These are phyloP conservation scores for Pseudopipra pipra DNA, from an alignment of 2,113 vertebrate genomes.

Conservation along the genomic window DNA sequence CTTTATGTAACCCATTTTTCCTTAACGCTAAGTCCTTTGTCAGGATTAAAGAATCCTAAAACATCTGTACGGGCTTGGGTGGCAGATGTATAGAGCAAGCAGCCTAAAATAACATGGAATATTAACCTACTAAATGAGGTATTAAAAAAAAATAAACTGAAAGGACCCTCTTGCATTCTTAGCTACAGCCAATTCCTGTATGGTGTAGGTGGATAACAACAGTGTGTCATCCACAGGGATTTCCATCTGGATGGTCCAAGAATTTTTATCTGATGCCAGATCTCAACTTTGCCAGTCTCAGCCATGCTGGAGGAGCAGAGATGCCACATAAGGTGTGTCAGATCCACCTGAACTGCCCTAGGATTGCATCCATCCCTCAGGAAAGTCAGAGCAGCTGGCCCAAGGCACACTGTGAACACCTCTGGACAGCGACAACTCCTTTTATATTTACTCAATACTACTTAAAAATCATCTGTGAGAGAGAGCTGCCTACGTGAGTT, in stretches of 20 bases:
- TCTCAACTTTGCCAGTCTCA: neutral
- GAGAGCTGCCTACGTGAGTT: slow-evolving; percentile 14
- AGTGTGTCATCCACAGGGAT: neutral
- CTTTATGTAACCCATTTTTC: slow-evolving; percentile 67
- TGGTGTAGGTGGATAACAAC: neutral
- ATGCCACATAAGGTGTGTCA: neutral
- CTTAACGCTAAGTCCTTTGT: slow-evolving; percentile 63
- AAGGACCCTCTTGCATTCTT: neutral
- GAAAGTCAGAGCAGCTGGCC: neutral
- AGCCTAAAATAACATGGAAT: slow-evolving; percentile 48
- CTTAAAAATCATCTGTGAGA: neutral
- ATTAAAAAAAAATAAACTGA: slow-evolving; percentile 5
- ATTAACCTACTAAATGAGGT: slow-evolving; percentile 57
- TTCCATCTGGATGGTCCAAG: neutral
- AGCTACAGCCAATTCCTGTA: neutral
- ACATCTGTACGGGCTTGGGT: slow-evolving; percentile 67
- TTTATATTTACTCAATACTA: slow-evolving; percentile 27
- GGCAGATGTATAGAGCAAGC: slow-evolving; percentile 49
- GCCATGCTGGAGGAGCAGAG: neutral
- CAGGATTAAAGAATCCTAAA: slow-evolving; percentile 74
- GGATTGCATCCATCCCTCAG: neutral
- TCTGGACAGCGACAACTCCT: slow-evolving; percentile 1
- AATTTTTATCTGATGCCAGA: neutral
- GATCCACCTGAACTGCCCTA: fast-evolving
- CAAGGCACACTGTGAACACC: neutral